A percentile compares a stretch with the other conserved stretches of the same genome.
Conservation (phyloP, 2,113 vertebrate genomes). For the Heptranchias perlo region DNA sequence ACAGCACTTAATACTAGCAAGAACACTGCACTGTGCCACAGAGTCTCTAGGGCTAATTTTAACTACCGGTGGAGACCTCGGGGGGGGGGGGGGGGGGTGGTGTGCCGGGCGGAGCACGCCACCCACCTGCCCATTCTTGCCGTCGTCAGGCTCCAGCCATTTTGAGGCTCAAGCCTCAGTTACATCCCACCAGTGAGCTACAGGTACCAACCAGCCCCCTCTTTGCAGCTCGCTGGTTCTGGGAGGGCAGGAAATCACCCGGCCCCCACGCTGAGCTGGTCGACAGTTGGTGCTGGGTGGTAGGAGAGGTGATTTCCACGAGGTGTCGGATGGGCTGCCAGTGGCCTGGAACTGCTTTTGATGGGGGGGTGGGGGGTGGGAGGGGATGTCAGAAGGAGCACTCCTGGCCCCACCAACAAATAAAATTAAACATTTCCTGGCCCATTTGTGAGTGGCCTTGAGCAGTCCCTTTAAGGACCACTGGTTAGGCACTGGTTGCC, state of each 20-base stretch:
- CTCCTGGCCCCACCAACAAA: neutral
- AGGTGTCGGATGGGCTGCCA: neutral
- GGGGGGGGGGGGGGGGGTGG: too few relatives aligned
- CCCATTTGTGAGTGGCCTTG: neutral
- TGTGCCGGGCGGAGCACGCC: too few relatives aligned
- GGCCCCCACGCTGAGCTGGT: neutral
- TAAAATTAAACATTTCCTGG: neutral
- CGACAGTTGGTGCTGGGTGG: too few relatives aligned
- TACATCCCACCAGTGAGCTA: neutral
- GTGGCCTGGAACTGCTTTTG: too few relatives aligned
- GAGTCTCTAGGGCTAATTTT: neutral
- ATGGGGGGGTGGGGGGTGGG: too few relatives aligned
- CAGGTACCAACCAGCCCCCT: neutral
- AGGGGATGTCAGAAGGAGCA: too few relatives aligned
- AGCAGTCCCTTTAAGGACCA: neutral
- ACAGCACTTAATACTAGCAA: too few relatives aligned
- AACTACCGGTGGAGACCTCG: neutral
- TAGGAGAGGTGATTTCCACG: neutral
- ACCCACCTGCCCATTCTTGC: too few relatives aligned
- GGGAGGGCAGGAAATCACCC: neutral
- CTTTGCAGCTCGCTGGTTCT: neutral
- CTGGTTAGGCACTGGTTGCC: neutral
- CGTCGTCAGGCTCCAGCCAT: neutral
- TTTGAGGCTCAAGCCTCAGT: neutral
- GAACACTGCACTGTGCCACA: neutral